Percentiles rank a stretch among this genome's conserved stretches.
Conservation (phyloP, 1,140 invertebrate species). For the honey bee (Apis mellifera) region DNA sequence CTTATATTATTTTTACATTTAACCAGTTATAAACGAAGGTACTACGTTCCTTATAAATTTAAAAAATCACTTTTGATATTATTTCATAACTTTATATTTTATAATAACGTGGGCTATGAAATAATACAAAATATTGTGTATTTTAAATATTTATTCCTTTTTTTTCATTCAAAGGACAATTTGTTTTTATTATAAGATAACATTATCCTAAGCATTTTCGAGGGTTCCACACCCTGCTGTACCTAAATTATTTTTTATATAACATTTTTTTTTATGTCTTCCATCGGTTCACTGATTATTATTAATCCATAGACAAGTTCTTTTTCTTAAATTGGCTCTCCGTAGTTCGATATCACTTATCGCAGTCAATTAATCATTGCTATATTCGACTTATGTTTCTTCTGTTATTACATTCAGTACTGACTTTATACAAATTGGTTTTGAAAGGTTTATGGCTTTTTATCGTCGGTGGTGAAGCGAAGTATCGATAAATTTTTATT, state of each 20-base stretch:
- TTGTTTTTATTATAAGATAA: conserved; percentile 82
- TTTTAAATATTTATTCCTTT: conserved; percentile 82
- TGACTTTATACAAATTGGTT: conserved; percentile 69
- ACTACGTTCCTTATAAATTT: conserved; percentile 49
- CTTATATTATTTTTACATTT: conserved; percentile 48
- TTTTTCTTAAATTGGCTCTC: conserved; percentile 46
- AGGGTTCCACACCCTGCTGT: conserved; percentile 76
- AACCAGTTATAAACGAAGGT: conserved; percentile 51
- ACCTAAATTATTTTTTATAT: conserved; percentile 82
- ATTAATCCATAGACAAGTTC: conserved; percentile 57
- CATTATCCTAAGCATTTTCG: conserved; percentile 81
- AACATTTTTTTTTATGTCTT: conserved; percentile 76
- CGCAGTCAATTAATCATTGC: conserved; percentile 63
- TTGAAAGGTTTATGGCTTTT: conserved; percentile 62
- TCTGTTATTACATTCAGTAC: conserved; percentile 55
- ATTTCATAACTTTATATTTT: conserved; percentile 53
- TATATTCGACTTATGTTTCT: conserved; percentile 44
- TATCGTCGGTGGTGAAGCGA: conserved; percentile 67
- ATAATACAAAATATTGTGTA: conserved; percentile 70
- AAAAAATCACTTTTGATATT: conserved; percentile 48
- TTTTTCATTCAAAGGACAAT: conserved; percentile 80
- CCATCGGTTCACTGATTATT: conserved; percentile 73
- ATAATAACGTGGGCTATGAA: conserved; percentile 50
- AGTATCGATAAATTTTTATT: conserved; percentile 23
- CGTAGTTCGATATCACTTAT: conserved; percentile 57